These are phyloP conservation scores for Aphrocallistes beatrix DNA, from an alignment of 37 sponge, comb jelly and placozoan genomes.

Conservation along the genomic window DNA sequence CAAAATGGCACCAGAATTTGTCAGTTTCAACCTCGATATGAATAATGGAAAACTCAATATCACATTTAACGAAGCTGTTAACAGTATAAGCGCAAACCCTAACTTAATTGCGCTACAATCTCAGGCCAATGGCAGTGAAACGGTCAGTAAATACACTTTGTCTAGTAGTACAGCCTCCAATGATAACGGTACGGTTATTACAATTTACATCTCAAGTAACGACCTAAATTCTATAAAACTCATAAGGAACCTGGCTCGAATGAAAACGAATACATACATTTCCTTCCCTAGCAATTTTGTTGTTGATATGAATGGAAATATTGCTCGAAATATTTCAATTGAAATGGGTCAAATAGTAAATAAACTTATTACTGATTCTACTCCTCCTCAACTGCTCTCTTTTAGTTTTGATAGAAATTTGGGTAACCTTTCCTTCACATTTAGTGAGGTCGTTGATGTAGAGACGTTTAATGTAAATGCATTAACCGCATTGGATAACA, in stretches of 20 bases:
- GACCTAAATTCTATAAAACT: constrained; percentile 59
- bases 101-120: constrained; percentile 49
- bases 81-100: constrained; percentile 29
- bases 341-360: constrained; percentile 26
- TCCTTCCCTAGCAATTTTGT: constrained; percentile 35
- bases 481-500: not conserved
- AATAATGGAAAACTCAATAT: constrained; percentile 43
- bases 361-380: constrained; percentile 38
- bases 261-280: constrained; percentile 30
- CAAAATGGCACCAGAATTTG: constrained; percentile 32
- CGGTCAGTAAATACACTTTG: constrained; percentile 36
- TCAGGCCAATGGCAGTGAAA: constrained; percentile 25
- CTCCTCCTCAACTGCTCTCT: constrained; percentile 35
- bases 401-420: constrained; percentile 44
- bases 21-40: constrained; percentile 66
- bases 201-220: constrained; percentile 17
- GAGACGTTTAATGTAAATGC: constrained; percentile 45
- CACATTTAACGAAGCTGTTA: constrained; percentile 68
- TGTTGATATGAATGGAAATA: constrained; percentile 46
- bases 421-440: constrained; percentile 53
- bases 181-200: constrained; percentile 43
- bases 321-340: constrained; percentile 28
- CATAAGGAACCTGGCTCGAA: constrained; percentile 31
- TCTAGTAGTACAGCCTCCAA: constrained; percentile 47
- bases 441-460: constrained; percentile 58